Evolutionary conservation across 2,888 invertebrate species (phyloP).

Genomic region (Mamestra brassicae): DNA sequence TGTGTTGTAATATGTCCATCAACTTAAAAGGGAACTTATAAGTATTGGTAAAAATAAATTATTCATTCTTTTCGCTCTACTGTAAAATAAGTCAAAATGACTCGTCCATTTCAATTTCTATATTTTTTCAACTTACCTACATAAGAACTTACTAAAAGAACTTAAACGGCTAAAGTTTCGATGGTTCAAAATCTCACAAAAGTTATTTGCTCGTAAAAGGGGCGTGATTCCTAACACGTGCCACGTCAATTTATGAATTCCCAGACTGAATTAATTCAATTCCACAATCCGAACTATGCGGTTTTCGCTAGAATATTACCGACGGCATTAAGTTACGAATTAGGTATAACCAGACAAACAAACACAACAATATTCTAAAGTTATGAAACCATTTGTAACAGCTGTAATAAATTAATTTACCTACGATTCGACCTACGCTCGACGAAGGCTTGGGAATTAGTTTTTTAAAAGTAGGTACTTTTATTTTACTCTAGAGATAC

Average conservation of each 20-base stretch:
- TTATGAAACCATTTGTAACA: not conserved
- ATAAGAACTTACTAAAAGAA: no score
- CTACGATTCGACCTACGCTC: not conserved
- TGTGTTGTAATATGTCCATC: no score
- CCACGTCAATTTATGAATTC: constrained; percentile 21
- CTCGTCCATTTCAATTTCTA: no score
- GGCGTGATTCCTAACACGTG: constrained; percentile 28
- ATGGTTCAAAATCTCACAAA: constrained; percentile 11
- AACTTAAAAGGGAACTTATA: no score
- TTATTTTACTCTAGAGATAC: not conserved
- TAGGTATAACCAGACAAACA: constrained; percentile 12
- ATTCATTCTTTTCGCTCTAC: no score
- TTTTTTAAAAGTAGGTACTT: not conserved
- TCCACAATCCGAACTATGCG: constrained; percentile 8
- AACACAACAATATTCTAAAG: not conserved
- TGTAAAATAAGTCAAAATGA: no score
- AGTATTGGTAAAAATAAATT: no score
- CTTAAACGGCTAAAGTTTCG: not conserved
- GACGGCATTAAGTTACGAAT: constrained; percentile 26
- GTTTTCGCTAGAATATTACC: constrained; percentile 18
- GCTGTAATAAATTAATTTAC: not conserved
- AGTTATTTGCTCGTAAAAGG: constrained; percentile 16
- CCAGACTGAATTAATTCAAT: constrained; percentile 7
- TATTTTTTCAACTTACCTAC: no score
- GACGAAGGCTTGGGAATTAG: not conserved